Conservation (phyloP, 2,888 invertebrate species). For the Eueremaeus valkanovi region DNA sequence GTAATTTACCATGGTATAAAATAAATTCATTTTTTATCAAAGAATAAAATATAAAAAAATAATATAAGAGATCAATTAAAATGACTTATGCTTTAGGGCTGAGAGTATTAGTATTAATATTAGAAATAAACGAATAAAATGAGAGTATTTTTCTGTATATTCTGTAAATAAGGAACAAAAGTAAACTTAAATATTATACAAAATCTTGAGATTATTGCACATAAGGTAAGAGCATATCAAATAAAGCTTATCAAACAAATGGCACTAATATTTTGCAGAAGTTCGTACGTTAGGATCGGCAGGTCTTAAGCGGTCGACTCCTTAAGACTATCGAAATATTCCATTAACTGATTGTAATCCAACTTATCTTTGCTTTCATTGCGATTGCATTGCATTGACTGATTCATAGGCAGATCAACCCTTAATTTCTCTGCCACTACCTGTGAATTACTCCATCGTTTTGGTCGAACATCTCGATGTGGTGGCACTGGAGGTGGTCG, state of each 20-base stretch:
- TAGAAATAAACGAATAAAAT: too few relatives aligned
- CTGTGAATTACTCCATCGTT: background rate
- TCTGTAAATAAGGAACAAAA: too few relatives aligned
- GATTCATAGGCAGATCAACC: background rate
- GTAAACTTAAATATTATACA: too few relatives aligned
- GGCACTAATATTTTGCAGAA: background rate
- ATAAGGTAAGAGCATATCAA: slow-evolving; percentile 8
- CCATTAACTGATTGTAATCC: slow-evolving; percentile 97
- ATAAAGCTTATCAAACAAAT: background rate
- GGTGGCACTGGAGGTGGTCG: slow-evolving; percentile 10
- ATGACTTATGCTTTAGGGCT: background rate
- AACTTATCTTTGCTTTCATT: slow-evolving; percentile 62
- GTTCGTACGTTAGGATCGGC: background rate
- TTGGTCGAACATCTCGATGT: background rate
- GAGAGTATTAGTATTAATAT: too few relatives aligned
- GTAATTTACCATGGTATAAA: too few relatives aligned
- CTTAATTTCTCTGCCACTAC: background rate
- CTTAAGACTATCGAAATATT: slow-evolving; percentile 96
- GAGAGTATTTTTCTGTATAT: too few relatives aligned
- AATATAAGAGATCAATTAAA: background rate
- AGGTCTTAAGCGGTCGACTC: slow-evolving; percentile 61
- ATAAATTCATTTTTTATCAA: too few relatives aligned
- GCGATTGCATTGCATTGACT: slow-evolving; percentile 40
- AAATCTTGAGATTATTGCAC: background rate
- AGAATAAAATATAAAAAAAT: background rate